Evolutionary conservation across 2,113 vertebrate genomes (phyloP).

Genomic region (Ictalurus furcatus): DNA sequence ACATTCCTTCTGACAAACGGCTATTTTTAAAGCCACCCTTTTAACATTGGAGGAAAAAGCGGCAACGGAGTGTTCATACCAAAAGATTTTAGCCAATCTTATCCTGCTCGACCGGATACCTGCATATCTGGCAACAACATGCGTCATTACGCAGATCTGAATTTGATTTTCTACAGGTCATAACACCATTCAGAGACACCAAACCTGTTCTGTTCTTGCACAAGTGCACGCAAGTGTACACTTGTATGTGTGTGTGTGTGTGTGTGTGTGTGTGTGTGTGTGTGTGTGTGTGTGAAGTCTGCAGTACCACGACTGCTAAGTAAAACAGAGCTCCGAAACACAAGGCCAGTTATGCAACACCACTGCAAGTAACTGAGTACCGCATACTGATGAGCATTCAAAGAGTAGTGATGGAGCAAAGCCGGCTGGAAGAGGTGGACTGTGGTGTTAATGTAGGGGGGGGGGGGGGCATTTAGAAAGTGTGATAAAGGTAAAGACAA

Average conservation of each 20-base stretch:
- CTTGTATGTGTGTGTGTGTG: neutral
- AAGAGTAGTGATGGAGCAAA: slow-evolving; percentile 42
- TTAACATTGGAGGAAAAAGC: neutral
- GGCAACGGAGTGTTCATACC: neutral
- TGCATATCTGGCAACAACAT: neutral
- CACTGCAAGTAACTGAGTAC: slow-evolving; percentile 79
- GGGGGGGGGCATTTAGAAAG: neutral
- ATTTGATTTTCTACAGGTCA: neutral
- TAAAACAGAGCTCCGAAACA: slow-evolving; percentile 56
- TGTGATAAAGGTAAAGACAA: slow-evolving; percentile 10
- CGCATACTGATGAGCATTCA: slow-evolving; percentile 80
- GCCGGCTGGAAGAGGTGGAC: neutral
- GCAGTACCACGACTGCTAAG: neutral
- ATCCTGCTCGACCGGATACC: too few relatives aligned
- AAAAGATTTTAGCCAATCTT: neutral
- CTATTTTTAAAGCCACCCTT: slow-evolving; percentile 44
- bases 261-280: neutral
- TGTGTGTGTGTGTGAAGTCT: neutral
- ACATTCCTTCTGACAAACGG: neutral
- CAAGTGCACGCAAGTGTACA: neutral
- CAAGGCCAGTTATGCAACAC: slow-evolving; percentile 86
- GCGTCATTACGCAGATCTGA: neutral
- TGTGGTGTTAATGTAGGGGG: neutral
- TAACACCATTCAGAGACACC: neutral
- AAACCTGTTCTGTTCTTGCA: neutral